These are phyloP conservation scores for Pteria penguin DNA, from an alignment of 2,888 invertebrate genomes.

Conservation along the genomic window DNA sequence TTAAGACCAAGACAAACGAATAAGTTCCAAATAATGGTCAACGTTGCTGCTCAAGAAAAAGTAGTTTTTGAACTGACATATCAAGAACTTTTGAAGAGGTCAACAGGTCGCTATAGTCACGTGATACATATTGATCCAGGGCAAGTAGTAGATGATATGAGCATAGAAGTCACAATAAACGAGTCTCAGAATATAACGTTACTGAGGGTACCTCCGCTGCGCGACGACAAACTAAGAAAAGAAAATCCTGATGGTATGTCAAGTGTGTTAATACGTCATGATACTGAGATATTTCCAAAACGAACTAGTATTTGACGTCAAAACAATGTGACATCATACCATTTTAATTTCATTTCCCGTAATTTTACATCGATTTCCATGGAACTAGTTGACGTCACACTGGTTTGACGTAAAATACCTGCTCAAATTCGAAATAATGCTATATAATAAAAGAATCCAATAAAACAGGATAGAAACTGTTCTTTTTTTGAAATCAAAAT, in stretches of 20 bases:
- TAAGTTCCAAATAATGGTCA: conserved; percentile 85
- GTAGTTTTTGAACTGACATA: conserved; percentile 87
- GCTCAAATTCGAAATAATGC: too few species aligned
- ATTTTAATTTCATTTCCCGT: not conserved
- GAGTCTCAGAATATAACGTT: conserved; percentile 84
- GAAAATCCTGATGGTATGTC: not conserved
- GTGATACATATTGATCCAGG: conserved; percentile 86
- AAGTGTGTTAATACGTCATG: too few species aligned
- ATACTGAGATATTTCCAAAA: too few species aligned
- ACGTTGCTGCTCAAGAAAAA: conserved; percentile 84
- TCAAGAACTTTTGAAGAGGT: conserved; percentile 86
- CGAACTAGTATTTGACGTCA: too few species aligned
- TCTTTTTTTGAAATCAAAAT: too few species aligned
- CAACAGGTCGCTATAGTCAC: conserved; percentile 85
- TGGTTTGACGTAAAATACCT: too few species aligned
- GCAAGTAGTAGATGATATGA: conserved; percentile 84
- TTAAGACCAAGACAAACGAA: conserved; percentile 84
- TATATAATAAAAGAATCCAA: too few species aligned
- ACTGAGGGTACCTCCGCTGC: conserved; percentile 84
- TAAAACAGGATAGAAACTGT: too few species aligned
- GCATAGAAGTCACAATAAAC: conserved; percentile 84
- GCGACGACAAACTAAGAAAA: conserved; percentile 69
- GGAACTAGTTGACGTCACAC: too few species aligned
- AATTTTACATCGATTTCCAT: not conserved
- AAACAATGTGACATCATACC: not conserved